Evolutionary conservation across 1,140 invertebrate genomes (phyloP), one percentile per base, ranked within the genome.

Genomic region (Neelides sp.): DNA sequence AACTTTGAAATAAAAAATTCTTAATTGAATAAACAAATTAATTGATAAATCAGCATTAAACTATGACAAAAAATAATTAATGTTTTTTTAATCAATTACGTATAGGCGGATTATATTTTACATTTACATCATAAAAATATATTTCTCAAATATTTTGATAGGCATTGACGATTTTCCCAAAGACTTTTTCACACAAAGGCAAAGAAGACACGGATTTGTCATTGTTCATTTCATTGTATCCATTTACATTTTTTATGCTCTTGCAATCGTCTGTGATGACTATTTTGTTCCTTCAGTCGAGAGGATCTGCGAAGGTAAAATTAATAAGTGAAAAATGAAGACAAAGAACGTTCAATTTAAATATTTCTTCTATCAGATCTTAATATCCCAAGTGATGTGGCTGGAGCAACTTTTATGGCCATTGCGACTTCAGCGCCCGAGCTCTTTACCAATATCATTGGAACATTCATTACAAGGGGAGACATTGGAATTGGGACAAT

Each of bases 321-420:
- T 15, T 17, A 27, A n/a, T n/a, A n/a, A n/a, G n/a, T n/a, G n/a
- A n/a, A n/a, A n/a, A n/a, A n/a, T n/a, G n/a, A n/a, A n/a, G 32
- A 22, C 40, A 23, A 28, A 50, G 23, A 1, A 40, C 12, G 26
- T 27, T 24, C 23, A 12, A 42, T 28, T 34, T 27, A 35, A 19
- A n/a, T 28, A 12, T 35, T 3, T 35, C 23, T 1, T 4, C 50
- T 43, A 65, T 54, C 52, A 70, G 68, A 66, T 50, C 59, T 74
- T 27, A 62, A 69, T 40, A 64, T 73, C 47, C 65, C 69, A 0
- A 63, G 80, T 62, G 86, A 92, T 65, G 82, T 92, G 7, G 86
- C 85, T 0, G 88, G 86, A 0, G 88, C 88, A 0, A 94, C 88
- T 0, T 92, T 93, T 62, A 85, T 94, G 78, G 83, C 89, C 0